phyloP scores from a whole-genome alignment of 2,888 invertebrate genomes.

The Tridacna crocea region DNA sequence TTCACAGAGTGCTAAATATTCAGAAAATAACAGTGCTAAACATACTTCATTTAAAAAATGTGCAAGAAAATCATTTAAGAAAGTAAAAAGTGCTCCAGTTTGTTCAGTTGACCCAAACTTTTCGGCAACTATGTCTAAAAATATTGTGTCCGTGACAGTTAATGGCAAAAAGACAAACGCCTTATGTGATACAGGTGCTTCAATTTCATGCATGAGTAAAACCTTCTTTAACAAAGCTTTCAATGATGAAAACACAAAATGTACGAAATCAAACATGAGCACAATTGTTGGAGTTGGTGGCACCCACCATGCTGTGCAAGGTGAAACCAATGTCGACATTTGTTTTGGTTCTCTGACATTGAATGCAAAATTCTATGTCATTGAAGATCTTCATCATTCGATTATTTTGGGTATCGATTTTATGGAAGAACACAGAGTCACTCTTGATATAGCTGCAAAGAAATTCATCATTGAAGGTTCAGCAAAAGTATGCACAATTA shows the following conservation, averaged over 20 bases:
- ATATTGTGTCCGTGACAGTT: slow-evolving; percentile 28
- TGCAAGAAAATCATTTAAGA: not conserved
- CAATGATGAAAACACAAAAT: slow-evolving; percentile 1
- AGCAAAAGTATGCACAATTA: slow-evolving; percentile 22
- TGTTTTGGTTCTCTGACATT: slow-evolving; percentile 16
- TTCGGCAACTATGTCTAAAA: slow-evolving; percentile 37
- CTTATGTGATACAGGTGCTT: slow-evolving; percentile 33
- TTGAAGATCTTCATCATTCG: slow-evolving; percentile 16
- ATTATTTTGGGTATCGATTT: slow-evolving; percentile 12
- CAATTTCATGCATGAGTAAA: slow-evolving; percentile 29
- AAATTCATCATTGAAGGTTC: slow-evolving; percentile 25
- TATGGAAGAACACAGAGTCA: slow-evolving; percentile 18
- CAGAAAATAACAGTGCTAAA: not conserved
- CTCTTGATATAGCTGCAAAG: slow-evolving; percentile 13
- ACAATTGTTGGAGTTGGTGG: slow-evolving; percentile 8
- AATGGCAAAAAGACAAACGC: slow-evolving; percentile 24
- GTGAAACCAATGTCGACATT: slow-evolving; percentile 22
- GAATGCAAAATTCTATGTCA: not conserved
- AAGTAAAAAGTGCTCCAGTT: slow-evolving; percentile 1
- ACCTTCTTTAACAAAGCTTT: slow-evolving; percentile 35
- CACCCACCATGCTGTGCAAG: slow-evolving; percentile 33
- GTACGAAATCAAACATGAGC: not conserved
- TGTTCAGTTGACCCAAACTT: slow-evolving; percentile 29
- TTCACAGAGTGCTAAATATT: too few species aligned
- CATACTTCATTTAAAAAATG: not conserved